Percentiles rank a stretch among this genome's conserved stretches.
These are phyloP conservation scores for Tenthredo amoena DNA, from an alignment of 2,888 invertebrate species.

Conservation along the genomic window DNA sequence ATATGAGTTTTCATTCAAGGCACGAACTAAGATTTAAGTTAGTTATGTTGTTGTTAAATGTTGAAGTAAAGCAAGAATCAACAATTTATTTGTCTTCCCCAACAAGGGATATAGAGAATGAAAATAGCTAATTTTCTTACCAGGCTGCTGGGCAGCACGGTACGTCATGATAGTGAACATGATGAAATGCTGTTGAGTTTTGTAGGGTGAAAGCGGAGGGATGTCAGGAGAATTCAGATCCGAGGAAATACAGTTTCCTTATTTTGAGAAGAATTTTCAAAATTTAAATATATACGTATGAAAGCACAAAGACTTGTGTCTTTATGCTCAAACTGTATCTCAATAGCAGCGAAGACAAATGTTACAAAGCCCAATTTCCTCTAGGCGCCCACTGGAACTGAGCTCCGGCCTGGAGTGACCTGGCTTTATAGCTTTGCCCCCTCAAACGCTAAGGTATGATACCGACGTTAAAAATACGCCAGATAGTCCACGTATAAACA, in stretches of 20 bases:
- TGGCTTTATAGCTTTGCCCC: slow-evolving; percentile 59
- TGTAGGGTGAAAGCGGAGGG: slow-evolving; percentile 52
- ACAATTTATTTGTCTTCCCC: neutral
- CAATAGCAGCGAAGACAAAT: neutral
- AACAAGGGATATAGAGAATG: neutral
- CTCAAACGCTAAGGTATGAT: slow-evolving; percentile 56
- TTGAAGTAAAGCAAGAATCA: neutral
- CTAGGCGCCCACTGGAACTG: slow-evolving; percentile 53
- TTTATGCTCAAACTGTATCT: slow-evolving; percentile 52
- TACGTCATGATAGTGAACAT: slow-evolving; percentile 66
- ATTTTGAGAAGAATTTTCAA: slow-evolving; percentile 61
- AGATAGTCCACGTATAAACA: slow-evolving; percentile 54
- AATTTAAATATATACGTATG: slow-evolving; percentile 47
- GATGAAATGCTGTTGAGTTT: slow-evolving; percentile 47
- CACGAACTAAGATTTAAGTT: neutral
- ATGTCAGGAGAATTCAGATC: slow-evolving; percentile 61
- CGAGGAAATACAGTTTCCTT: slow-evolving; percentile 61
- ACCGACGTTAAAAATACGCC: slow-evolving; percentile 58
- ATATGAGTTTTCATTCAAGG: neutral
- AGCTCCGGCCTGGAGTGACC: slow-evolving; percentile 48
- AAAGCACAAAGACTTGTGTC: slow-evolving; percentile 58
- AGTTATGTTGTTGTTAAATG: neutral
- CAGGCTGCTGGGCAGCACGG: slow-evolving; percentile 65
- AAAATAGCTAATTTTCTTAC: slow-evolving; percentile 56
- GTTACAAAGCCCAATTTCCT: slow-evolving; percentile 47